phyloP scores from a whole-genome alignment of 2,797 vertebrate species.

The Otolemur crassicaudatus region DNA sequence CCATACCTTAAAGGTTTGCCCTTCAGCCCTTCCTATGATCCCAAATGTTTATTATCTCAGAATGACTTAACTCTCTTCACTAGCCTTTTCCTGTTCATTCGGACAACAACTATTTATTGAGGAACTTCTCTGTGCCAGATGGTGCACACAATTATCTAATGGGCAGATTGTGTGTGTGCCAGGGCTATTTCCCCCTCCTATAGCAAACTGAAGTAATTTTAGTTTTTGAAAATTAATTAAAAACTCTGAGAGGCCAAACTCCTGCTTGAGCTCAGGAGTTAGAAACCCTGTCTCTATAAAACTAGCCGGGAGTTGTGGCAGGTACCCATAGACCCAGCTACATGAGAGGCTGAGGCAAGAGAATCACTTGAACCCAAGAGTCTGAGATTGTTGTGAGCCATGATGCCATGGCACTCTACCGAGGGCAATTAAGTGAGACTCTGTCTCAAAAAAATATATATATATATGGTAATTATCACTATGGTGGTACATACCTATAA shows the following conservation, averaged over 20 bases:
- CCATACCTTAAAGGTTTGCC: neutral
- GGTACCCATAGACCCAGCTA: no score
- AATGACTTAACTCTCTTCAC: neutral
- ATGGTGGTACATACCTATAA: neutral
- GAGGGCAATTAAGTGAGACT: no score
- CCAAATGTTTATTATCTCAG: neutral
- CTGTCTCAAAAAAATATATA: neutral
- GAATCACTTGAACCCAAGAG: no score
- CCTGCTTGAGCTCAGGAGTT: no score
- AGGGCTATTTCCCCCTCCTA: neutral
- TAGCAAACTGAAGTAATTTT: conserved; percentile 29
- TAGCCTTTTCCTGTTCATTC: neutral
- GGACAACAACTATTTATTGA: neutral
- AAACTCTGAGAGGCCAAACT: no score
- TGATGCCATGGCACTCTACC: no score
- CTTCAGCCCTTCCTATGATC: neutral
- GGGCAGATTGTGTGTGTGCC: neutral
- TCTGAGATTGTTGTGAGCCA: no score
- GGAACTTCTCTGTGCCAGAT: neutral
- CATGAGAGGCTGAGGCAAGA: no score
- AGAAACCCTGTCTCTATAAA: no score
- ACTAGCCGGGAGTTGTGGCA: no score
- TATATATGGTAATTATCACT: neutral
- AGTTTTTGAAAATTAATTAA: neutral
- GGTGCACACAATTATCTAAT: neutral